phyloP scores from a whole-genome alignment of 2,113 vertebrate species.

The Dolichallabes microphthalmus region DNA sequence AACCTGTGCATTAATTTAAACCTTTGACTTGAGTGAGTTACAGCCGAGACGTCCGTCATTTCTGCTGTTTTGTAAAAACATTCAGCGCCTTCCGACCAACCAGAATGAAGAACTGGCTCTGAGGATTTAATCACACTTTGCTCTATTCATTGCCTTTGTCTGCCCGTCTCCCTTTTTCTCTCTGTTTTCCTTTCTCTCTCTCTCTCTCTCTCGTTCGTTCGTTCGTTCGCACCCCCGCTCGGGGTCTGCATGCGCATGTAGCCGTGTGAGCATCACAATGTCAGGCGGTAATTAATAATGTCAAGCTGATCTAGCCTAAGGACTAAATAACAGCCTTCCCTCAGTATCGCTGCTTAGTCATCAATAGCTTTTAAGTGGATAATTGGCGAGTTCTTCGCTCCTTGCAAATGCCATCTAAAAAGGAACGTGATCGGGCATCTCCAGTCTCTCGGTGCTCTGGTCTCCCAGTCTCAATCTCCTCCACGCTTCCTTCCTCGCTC shows the following conservation, averaged over 20 bases:
- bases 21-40: neutral
- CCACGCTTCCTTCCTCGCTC: neutral
- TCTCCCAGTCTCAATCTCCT: neutral
- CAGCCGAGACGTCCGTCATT: neutral
- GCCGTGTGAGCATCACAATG: slow-evolving; percentile 54
- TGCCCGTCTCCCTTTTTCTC: neutral
- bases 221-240: neutral
- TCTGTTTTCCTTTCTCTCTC: neutral
- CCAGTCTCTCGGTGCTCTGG: slow-evolving; percentile 7
- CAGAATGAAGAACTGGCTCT: neutral
- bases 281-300: slow-evolving; percentile 65
- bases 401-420: slow-evolving; percentile 46
- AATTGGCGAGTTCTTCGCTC: slow-evolving; percentile 62
- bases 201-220: neutral
- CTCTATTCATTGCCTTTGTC: neutral
- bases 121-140: neutral
- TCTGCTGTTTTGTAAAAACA: neutral
- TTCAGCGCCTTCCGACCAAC: neutral
- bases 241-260: slow-evolving; percentile 7
- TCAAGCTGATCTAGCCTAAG: slow-evolving; percentile 63
- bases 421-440: slow-evolving; percentile 39
- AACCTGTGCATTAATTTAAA: neutral
- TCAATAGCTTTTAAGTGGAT: slow-evolving; percentile 64
- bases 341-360: slow-evolving; percentile 62
- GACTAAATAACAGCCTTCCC: slow-evolving; percentile 63